Evolutionary conservation across 2,888 invertebrate genomes (phyloP), one percentile per base, ranked within the genome.

Genomic region (Cryptocephalus primarius): DNA sequence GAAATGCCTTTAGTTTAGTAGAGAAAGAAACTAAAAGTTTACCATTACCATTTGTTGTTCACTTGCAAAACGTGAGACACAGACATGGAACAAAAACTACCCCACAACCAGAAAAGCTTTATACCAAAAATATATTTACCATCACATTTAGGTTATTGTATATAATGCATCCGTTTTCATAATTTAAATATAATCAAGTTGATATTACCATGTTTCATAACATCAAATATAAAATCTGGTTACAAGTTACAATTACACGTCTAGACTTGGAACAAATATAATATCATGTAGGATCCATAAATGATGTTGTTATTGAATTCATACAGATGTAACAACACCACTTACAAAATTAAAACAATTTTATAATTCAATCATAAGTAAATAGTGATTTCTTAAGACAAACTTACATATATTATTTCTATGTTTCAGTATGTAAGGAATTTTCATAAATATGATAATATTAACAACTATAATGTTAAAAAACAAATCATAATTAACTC

Each of bases 81-180:
- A 22, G 36, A 36, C 36, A 36, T 11, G 36, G 14, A 39, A 42
- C 36, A 44, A 46, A 38, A 43, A 52, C 54, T 54, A 51, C 53
- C 51, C 54, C 55, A 51, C 53, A 47, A 47, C 48, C 51, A 48
- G 38, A 42, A 43, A 45, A 48, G 47, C 49, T 56, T 60, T 59
- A 60, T 64, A 63, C 60, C 59, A 65, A 65, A 65, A 65, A 65
- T 65, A 65, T 65, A 65, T 65, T 65, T 65, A 58, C 59, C 61
- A 62, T 62, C 64, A 64, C 65, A 65, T 63, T 54, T 52, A 64
- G 55, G 51, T 49, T 55, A 36, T 36, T n/a, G n/a, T 36, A 36
- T 36, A 36, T 12, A 36, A 36, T 36, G 36, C 36, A 36, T 11
- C n/a, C 12, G n/a, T 36, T 36, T 36, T 36, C 11, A 36, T 36